phyloP scores from a whole-genome alignment of 2,888 invertebrate species.

The Geotrupes spiniger region DNA sequence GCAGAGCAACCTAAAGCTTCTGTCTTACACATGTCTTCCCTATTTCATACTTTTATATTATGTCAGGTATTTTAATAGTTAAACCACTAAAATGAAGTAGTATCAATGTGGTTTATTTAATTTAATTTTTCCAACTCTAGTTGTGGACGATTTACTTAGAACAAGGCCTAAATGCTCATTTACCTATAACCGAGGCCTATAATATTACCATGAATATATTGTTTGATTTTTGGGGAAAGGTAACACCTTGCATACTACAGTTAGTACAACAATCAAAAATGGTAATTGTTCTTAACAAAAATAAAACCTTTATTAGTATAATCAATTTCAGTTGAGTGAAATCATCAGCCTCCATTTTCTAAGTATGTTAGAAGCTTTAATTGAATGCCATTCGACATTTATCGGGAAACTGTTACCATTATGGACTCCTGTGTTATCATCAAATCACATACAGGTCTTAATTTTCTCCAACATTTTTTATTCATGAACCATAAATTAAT shows the following conservation, averaged over 20 bases:
- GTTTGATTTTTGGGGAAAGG: constrained; percentile 98
- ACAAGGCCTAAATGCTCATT: constrained; percentile 68
- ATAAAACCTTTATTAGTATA: constrained; percentile 9
- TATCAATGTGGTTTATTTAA: constrained; percentile 11
- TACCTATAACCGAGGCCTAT: constrained; percentile 69
- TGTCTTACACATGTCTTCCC: constrained; percentile 90
- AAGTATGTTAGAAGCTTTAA: constrained; percentile 88
- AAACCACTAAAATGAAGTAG: not conserved
- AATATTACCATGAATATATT: constrained; percentile 76
- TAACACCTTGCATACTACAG: constrained; percentile 93
- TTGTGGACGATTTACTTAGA: constrained; percentile 99
- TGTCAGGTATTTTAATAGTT: constrained; percentile 68
- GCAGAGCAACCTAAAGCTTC: constrained; percentile 93
- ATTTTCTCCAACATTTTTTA: constrained; percentile 6
- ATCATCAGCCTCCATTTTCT: constrained; percentile 97
- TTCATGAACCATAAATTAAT: not conserved
- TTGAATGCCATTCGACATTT: constrained; percentile 92
- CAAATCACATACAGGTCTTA: constrained; percentile 76
- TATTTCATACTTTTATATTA: constrained; percentile 95
- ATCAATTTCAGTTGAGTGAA: constrained; percentile 76
- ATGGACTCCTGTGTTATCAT: constrained; percentile 94
- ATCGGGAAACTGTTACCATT: constrained; percentile 88
- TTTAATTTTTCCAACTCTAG: constrained; percentile 48
- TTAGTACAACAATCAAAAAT: constrained; percentile 88
- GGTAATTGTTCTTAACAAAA: constrained; percentile 54